Evolutionary conservation across 2,797 vertebrate species (phyloP).

Genomic region (Iguana delicatissima): DNA sequence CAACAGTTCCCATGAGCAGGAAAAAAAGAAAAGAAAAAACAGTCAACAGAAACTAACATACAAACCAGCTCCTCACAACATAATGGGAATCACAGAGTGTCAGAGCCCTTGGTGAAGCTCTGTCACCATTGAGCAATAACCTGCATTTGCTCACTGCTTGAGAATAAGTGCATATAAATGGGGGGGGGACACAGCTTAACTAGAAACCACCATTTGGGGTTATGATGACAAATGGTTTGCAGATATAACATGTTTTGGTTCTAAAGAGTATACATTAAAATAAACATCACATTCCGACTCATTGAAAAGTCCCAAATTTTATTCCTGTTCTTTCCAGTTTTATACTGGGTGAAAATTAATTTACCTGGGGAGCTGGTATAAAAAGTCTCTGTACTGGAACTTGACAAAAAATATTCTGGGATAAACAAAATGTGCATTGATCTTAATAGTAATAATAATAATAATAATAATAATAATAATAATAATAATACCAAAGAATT

Average conservation of each 20-base stretch:
- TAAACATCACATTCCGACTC: background rate
- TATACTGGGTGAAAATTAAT: no score
- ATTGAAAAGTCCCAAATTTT: no score
- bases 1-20: background rate
- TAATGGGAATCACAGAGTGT: background rate
- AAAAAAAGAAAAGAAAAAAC: background rate
- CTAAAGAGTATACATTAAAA: background rate
- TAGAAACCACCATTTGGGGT: background rate
- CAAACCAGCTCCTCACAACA: background rate
- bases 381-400: no score
- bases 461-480: no score
- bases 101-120: background rate
- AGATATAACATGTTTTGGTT: background rate
- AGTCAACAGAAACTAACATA: background rate
- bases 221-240: background rate
- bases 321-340: no score
- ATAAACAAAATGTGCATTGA: no score
- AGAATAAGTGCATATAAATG: no score
- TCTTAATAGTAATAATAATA: no score
- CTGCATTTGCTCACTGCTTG: background rate
- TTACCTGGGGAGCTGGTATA: no score
- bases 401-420: no score
- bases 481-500: no score
- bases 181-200: background rate
- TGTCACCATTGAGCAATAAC: background rate